A percentile compares a stretch with the other conserved stretches of the same genome.
Conservation (phyloP, 2,888 invertebrate species). For the Drosophila lutescens region DNA sequence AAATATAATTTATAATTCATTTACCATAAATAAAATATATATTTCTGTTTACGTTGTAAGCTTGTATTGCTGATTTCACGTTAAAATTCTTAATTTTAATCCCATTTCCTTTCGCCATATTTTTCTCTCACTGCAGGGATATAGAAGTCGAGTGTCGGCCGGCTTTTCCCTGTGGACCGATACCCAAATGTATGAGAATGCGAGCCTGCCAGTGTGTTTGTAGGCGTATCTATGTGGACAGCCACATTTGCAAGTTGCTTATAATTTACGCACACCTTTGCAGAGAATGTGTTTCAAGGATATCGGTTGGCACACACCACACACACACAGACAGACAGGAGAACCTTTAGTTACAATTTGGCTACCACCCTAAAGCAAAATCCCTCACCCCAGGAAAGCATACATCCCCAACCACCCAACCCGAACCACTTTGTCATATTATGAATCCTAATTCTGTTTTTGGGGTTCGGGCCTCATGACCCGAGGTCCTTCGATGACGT, state of each 20-base stretch:
- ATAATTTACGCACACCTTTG: slow-evolving; percentile 64
- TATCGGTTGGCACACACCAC: slow-evolving; percentile 47
- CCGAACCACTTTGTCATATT: slow-evolving; percentile 67
- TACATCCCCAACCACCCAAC: neutral
- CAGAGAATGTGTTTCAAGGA: slow-evolving; percentile 58
- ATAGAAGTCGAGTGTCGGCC: slow-evolving; percentile 1
- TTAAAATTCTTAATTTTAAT: neutral
- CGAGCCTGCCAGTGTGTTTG: slow-evolving; percentile 8
- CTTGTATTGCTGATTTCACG: too few relatives aligned
- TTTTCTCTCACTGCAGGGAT: slow-evolving; percentile 23
- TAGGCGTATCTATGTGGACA: slow-evolving; percentile 34
- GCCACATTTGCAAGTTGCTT: slow-evolving; percentile 71
- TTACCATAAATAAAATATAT: too few relatives aligned
- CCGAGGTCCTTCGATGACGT: slow-evolving; percentile 68
- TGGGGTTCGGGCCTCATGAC: slow-evolving; percentile 51
- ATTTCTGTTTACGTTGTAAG: too few relatives aligned
- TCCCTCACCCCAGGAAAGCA: neutral
- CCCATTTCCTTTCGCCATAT: too few relatives aligned
- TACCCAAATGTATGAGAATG: slow-evolving; percentile 57
- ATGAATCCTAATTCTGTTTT: slow-evolving; percentile 73
- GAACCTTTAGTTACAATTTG: slow-evolving; percentile 69
- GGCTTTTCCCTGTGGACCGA: slow-evolving; percentile 61
- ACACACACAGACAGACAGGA: slow-evolving; percentile 27
- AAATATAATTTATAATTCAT: too few relatives aligned
- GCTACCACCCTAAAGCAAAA: slow-evolving; percentile 3